Conservation (phyloP, 2,797 vertebrate species). For the Sphenodon punctatus region DNA sequence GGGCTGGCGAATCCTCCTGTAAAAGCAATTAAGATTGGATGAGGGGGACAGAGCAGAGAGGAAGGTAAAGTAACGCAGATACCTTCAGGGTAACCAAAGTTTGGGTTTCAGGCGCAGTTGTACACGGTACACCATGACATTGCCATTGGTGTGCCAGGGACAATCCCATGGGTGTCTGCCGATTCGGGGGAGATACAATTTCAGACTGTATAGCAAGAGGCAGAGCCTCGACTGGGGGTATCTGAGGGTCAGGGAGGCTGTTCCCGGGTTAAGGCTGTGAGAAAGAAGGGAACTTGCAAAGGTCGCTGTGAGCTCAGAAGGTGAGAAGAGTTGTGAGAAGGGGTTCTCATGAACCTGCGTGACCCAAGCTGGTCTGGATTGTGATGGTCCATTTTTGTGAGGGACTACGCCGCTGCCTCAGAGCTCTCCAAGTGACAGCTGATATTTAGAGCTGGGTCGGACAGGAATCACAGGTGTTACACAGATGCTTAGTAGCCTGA, state of each 20-base stretch:
- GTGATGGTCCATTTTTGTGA: slow-evolving; percentile 47
- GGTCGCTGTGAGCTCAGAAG: slow-evolving; percentile 72
- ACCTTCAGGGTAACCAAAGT: neutral
- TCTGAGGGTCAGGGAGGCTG: rapidly evolving
- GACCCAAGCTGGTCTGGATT: slow-evolving; percentile 71
- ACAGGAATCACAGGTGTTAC: slow-evolving; percentile 79
- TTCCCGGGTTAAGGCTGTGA: neutral
- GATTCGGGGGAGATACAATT: neutral
- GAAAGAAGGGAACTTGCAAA: neutral
- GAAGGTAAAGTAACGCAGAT: neutral
- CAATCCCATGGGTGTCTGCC: neutral
- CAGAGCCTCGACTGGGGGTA: neutral
- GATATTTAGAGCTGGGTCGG: neutral
- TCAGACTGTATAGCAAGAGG: neutral
- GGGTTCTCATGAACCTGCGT: slow-evolving; percentile 79
- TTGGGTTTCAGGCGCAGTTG: neutral
- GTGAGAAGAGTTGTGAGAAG: slow-evolving; percentile 79
- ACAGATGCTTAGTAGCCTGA: slow-evolving; percentile 72
- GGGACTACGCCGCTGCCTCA: neutral
- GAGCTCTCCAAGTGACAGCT: neutral
- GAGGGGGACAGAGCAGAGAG: neutral
- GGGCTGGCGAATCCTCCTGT: neutral
- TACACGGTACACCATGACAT: neutral
- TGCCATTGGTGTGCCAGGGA: neutral
- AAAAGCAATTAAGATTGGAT: neutral